Conservation (phyloP, 23 tunicate genomes). For the Pegea sp. region DNA sequence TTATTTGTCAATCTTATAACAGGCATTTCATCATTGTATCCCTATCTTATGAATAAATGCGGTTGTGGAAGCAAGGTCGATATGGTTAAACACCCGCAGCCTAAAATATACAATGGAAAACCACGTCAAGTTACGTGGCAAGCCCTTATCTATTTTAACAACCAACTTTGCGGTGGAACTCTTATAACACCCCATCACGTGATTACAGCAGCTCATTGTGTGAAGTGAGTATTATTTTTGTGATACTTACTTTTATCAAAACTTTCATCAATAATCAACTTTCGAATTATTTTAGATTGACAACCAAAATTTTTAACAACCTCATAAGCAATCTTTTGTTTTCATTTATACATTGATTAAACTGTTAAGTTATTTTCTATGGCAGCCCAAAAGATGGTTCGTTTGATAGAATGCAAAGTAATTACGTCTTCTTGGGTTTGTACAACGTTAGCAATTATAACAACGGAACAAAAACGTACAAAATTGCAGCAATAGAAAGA, state of each 20-base stretch:
- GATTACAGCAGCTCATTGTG: conserved; percentile 81
- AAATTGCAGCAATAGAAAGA: not conserved
- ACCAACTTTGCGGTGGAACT: conserved; percentile 54
- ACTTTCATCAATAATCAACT: too few relatives aligned
- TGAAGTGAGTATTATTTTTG: conserved; percentile 19
- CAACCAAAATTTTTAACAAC: too few relatives aligned
- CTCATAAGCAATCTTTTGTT: too few relatives aligned
- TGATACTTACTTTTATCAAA: too few relatives aligned
- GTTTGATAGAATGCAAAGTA: not conserved
- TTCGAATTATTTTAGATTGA: too few relatives aligned
- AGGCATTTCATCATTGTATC: not conserved
- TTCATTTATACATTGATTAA: not conserved
- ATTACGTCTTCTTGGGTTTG: conserved; percentile 1
- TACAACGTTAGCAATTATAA: not conserved
- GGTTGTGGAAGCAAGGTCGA: not conserved
- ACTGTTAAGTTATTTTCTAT: conserved; percentile 1
- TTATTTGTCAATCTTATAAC: conserved; percentile 2
- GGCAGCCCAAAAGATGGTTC: not conserved
- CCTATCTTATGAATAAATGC: not conserved
- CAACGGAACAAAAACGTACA: not conserved
- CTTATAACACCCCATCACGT: conserved; percentile 22
- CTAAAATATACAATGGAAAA: not conserved
- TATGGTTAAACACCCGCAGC: not conserved
- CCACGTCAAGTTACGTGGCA: conserved; percentile 31
- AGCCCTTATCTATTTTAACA: conserved; percentile 23